A percentile compares a stretch with the other conserved stretches of the same genome.
Conservation (phyloP, 2,888 invertebrate genomes). For the Nipponacmea schrenckii region DNA sequence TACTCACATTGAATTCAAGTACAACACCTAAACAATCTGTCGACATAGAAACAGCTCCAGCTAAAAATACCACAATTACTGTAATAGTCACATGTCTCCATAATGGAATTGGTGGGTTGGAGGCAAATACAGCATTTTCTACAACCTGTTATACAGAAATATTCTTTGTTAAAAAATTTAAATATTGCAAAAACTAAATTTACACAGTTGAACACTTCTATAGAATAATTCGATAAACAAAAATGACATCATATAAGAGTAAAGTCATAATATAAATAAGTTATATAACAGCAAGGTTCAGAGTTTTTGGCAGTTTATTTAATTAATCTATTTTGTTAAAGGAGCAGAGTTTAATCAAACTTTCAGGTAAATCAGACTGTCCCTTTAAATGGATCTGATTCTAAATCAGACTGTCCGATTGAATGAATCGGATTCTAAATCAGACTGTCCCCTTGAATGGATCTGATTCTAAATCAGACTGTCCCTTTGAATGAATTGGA, state of each 20-base stretch:
- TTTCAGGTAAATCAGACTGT: no score
- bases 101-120: constrained; percentile 62
- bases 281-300: no score
- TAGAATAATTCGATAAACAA: neutral
- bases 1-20: constrained; percentile 81
- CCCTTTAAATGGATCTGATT: no score
- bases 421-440: no score
- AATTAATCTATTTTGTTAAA: no score
- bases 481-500: no score
- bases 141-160: constrained; percentile 58
- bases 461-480: no score
- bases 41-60: constrained; percentile 81
- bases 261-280: no score
- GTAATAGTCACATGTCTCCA: constrained; percentile 73
- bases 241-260: neutral
- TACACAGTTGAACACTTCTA: neutral
- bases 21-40: constrained; percentile 87
- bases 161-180: neutral
- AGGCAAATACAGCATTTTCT: constrained; percentile 66
- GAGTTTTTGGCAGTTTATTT: no score
- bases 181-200: neutral
- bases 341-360: no score
- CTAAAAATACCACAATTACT: constrained; percentile 76
- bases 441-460: no score
- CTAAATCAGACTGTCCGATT: no score